Base-by-base conservation (phyloP, 1,140 invertebrate species). In the Venustaconcha ellipsiformis region DNA sequence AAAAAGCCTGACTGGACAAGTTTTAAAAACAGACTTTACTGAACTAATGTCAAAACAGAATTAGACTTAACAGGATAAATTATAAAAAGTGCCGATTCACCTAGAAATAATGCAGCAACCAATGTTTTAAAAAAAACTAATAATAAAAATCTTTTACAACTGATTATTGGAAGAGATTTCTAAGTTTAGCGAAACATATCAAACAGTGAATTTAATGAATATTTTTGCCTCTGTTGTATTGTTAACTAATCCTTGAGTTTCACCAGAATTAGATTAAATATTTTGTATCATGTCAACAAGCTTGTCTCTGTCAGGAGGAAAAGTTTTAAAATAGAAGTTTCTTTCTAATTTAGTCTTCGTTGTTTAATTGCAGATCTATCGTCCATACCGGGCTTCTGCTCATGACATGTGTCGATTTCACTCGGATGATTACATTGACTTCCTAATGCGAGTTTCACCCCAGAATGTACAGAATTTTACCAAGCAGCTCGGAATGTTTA, bases 361-460 rank as follows among this genome's bases (percentile, higher is more conserved):
- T 57, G 18, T 78, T 20, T 67, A 70, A 59, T 73, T 82, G 17
- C 65, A 91, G 90, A 94, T 99, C 66, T 99, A 98, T 87, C 91
- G 95, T 68, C 97, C 97, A 0, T 99, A 98, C 86, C 92, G 94
- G 87, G 98, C 98, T 0, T 97, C 94, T 83, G 94, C 94, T 0
- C 96, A 98, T 86, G 98, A 99, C 87, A 99, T 99, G 97, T 96
- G 95, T 87, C 92, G 97, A 14, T 99, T 99, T 90, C 98, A 99
- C 89, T 97, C 97, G 0, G 96, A 99, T 85, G 98, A 99, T 82
- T 99, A 99, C 84, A 97, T 99, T 57, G 96, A 99, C 81, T 99
- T 99, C 87, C 90, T 99, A 3, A 96, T 98, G 90, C 92, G 95
- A 84, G 97, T 99, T 0, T 97, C 97, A 1, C 98, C 98, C 6